Conservation (phyloP, 2,113 vertebrate species). For the Boulengeromyrus knoepffleri region DNA sequence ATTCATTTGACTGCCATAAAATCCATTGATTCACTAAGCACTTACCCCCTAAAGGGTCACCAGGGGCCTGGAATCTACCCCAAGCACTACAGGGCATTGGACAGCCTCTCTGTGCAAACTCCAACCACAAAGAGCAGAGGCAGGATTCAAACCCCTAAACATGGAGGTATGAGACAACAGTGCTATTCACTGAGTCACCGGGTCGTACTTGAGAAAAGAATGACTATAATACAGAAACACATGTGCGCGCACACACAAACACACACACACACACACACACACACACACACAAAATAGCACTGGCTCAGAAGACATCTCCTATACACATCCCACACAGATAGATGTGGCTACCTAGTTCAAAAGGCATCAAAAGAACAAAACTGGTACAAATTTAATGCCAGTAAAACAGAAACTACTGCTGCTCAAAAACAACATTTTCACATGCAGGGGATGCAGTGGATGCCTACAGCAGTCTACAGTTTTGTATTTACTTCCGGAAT, state of each 20-base stretch:
- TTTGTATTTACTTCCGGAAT: neutral
- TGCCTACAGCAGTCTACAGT: neutral
- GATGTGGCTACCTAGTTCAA: neutral
- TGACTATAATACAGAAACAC: neutral
- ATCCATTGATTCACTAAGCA: neutral
- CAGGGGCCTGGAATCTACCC: neutral
- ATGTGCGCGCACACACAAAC: neutral
- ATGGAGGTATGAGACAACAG: neutral
- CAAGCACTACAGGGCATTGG: neutral
- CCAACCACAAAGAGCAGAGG: neutral
- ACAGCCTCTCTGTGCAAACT: neutral
- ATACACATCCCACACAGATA: neutral
- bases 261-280: neutral
- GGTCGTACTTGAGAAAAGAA: neutral
- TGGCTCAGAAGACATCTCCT: neutral
- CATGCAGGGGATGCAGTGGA: neutral
- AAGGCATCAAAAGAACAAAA: neutral
- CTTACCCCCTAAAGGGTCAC: neutral
- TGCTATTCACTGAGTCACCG: neutral
- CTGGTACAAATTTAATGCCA: neutral
- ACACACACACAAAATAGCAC: neutral
- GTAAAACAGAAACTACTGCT: neutral
- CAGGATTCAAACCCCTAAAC: neutral
- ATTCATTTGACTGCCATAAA: neutral
- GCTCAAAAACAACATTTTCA: neutral